Evolutionary conservation across 2,113 vertebrate species (phyloP).

Genomic region (Patagioenas fasciata): DNA sequence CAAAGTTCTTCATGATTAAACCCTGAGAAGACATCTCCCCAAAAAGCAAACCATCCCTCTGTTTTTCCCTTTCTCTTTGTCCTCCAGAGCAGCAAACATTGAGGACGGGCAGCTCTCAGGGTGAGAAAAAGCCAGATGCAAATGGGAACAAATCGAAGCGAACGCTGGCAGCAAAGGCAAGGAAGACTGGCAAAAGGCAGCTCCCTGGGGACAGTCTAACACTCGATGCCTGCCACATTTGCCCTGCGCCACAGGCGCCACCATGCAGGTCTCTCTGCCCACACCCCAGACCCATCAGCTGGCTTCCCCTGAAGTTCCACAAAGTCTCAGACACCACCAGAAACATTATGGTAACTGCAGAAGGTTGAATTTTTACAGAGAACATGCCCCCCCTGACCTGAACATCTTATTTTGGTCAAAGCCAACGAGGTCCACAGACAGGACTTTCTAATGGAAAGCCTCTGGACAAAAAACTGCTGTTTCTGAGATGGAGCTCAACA

Average conservation of each 20-base stretch:
- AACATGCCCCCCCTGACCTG: rapidly evolving
- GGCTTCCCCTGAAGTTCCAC: neutral
- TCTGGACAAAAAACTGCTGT: neutral
- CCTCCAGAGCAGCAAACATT: neutral
- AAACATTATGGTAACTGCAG: neutral
- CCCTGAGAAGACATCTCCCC: neutral
- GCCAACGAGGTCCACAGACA: neutral
- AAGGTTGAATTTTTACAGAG: neutral
- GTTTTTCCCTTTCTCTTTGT: neutral
- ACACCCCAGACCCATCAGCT: neutral
- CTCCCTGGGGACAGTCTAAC: rapidly evolving
- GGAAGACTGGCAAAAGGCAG: neutral
- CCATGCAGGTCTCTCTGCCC: neutral
- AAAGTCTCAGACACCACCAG: neutral
- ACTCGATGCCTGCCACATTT: neutral
- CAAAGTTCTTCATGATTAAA: neutral
- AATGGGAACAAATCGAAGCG: neutral
- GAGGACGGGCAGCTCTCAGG: rapidly evolving
- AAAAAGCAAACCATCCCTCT: neutral
- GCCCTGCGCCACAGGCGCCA: neutral
- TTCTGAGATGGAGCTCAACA: neutral
- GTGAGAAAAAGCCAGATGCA: rapidly evolving
- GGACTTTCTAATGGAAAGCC: neutral
- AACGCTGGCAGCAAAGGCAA: rapidly evolving
- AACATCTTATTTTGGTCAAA: neutral